Conservation (phyloP, 2,113 vertebrate species). For the Mesembrinibis cayennensis region DNA sequence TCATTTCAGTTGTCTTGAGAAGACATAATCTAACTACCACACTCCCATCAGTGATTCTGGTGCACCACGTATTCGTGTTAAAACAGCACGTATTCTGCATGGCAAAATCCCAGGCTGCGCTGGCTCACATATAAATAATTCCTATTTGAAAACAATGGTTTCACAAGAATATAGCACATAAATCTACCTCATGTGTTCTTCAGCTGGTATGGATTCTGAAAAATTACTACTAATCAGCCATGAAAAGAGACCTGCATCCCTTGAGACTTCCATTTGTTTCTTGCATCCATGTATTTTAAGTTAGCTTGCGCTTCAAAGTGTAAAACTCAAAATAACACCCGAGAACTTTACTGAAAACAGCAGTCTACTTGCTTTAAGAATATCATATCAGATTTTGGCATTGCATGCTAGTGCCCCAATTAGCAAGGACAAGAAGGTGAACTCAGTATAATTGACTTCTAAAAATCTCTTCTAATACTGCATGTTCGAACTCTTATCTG, state of each 20-base stretch:
- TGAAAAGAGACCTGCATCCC: neutral
- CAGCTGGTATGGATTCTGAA: neutral
- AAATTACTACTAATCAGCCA: neutral
- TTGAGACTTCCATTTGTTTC: neutral
- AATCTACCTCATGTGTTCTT: neutral
- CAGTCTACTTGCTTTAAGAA: neutral
- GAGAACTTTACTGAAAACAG: neutral
- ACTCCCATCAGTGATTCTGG: neutral
- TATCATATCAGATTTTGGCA: neutral
- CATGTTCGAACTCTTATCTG: neutral
- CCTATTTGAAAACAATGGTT: neutral
- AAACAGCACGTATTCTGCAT: neutral
- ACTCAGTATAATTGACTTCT: neutral
- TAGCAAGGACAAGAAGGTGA: conserved; percentile 16
- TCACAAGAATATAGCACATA: neutral
- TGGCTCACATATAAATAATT: neutral
- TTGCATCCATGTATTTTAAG: neutral
- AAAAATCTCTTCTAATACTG: neutral
- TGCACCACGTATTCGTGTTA: neutral
- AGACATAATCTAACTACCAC: neutral
- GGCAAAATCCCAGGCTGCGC: neutral
- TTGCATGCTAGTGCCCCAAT: neutral
- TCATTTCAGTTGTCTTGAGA: neutral
- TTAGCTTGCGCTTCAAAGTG: neutral
- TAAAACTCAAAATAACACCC: neutral